These are phyloP conservation scores for Neoitamus cyanurus DNA, from an alignment of 2,888 invertebrate species.

Conservation along the genomic window DNA sequence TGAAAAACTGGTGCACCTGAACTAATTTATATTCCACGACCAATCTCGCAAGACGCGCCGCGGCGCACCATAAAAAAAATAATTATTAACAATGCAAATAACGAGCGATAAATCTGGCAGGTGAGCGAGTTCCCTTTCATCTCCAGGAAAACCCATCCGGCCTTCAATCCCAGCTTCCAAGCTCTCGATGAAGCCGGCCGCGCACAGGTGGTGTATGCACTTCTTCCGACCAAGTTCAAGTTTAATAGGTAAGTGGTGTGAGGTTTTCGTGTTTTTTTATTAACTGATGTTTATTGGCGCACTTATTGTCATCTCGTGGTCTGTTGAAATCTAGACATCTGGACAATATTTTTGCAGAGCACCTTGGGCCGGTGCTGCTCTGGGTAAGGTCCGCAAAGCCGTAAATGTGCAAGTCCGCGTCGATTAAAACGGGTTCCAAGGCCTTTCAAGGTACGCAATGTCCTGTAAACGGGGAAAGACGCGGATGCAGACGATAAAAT, in stretches of 20 bases:
- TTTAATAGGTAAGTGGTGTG: neutral
- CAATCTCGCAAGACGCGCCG: neutral
- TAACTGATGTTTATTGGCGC: neutral
- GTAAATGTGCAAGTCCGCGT: neutral
- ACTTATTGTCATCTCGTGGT: neutral
- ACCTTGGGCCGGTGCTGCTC: neutral
- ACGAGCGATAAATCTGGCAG: neutral
- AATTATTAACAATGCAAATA: neutral
- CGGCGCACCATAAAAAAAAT: no score
- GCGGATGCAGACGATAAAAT: neutral
- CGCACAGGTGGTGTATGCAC: neutral
- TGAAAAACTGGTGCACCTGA: neutral
- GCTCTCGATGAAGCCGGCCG: neutral
- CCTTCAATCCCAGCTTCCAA: neutral
- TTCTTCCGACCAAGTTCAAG: neutral
- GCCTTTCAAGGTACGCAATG: neutral
- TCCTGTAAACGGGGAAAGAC: neutral
- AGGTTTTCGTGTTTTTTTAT: neutral
- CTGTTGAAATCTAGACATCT: neutral
- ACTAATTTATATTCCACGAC: neutral
- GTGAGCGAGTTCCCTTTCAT: constrained; percentile 5
- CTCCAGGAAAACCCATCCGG: neutral
- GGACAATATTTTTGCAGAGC: neutral
- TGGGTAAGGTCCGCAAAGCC: neutral
- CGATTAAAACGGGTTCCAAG: neutral